A percentile compares a stretch with the other conserved stretches of the same genome.
phyloP scores from a whole-genome alignment of 2,113 vertebrate genomes.

The Leptobrachium ailaonicum region DNA sequence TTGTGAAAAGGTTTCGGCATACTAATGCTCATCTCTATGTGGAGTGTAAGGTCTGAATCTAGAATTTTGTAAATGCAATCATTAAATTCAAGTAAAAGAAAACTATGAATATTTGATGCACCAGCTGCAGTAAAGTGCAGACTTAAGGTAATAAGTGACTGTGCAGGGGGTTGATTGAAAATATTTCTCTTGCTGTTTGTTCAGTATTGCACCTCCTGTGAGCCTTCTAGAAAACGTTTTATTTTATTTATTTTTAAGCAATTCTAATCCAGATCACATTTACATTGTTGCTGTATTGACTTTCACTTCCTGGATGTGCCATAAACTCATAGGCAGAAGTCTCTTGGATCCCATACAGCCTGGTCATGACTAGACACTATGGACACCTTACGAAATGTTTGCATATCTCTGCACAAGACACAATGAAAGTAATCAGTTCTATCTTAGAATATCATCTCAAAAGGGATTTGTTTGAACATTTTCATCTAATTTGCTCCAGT shows the following conservation, averaged over 20 bases:
- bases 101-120: conserved; percentile 45
- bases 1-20: conserved; percentile 48
- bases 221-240: conserved; percentile 1
- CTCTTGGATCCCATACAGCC: no score
- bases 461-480: no score
- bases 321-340: no score
- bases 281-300: background rate
- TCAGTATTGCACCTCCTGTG: conserved; percentile 17
- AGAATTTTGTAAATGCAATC: conserved; percentile 42
- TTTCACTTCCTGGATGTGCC: background rate
- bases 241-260: background rate
- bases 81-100: conserved; percentile 46
- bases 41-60: conserved; percentile 35
- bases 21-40: conserved; percentile 44
- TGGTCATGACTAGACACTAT: no score
- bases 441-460: no score
- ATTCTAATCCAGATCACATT: conserved; percentile 5
- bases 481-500: no score
- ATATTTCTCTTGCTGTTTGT: conserved; percentile 33
- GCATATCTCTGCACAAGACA: no score
- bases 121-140: conserved; percentile 46
- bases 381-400: no score
- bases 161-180: conserved; percentile 47
- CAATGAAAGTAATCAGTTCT: no score
- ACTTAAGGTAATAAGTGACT: conserved; percentile 44